These are phyloP conservation scores for Subacronicta megacephala DNA, from an alignment of 2,888 invertebrate genomes.

Conservation along the genomic window DNA sequence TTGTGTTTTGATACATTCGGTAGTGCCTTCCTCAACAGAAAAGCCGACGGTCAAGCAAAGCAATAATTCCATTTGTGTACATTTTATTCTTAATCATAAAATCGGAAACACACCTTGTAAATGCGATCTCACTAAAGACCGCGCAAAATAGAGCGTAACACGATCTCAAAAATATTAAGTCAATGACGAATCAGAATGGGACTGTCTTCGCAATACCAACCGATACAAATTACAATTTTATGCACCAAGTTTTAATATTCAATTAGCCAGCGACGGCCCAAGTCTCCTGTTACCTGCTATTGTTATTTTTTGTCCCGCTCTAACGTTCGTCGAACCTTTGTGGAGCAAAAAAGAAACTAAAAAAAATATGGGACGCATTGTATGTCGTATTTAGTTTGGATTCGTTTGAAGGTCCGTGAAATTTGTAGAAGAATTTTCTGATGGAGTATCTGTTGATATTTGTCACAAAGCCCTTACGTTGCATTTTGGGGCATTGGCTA, in stretches of 20 bases:
- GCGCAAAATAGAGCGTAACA: slow-evolving; percentile 40
- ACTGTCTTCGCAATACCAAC: slow-evolving; percentile 42
- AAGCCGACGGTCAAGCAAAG: too few relatives aligned
- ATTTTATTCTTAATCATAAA: too few relatives aligned
- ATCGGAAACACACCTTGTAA: slow-evolving; percentile 27
- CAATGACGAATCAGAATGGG: slow-evolving; percentile 45
- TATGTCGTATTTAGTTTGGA: slow-evolving; percentile 41
- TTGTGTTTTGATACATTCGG: too few relatives aligned
- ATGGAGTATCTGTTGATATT: slow-evolving; percentile 33
- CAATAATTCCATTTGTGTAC: neutral
- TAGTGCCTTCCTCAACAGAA: too few relatives aligned
- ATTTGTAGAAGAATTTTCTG: slow-evolving; percentile 50
- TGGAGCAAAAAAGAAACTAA: slow-evolving; percentile 34
- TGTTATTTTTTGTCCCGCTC: slow-evolving; percentile 67
- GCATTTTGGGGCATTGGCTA: slow-evolving; percentile 1
- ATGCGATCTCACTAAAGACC: slow-evolving; percentile 23
- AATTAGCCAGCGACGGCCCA: slow-evolving; percentile 63
- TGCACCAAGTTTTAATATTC: slow-evolving; percentile 61
- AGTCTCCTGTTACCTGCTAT: slow-evolving; percentile 75
- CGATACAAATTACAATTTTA: slow-evolving; percentile 52
- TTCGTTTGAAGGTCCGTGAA: slow-evolving; percentile 49
- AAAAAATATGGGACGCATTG: slow-evolving; percentile 44
- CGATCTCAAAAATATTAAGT: slow-evolving; percentile 29
- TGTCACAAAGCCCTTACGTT: slow-evolving; percentile 5
- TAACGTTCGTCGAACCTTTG: slow-evolving; percentile 58